Evolutionary conservation across 1,140 invertebrate species (phyloP).

Genomic region (Tenebrio molitor): DNA sequence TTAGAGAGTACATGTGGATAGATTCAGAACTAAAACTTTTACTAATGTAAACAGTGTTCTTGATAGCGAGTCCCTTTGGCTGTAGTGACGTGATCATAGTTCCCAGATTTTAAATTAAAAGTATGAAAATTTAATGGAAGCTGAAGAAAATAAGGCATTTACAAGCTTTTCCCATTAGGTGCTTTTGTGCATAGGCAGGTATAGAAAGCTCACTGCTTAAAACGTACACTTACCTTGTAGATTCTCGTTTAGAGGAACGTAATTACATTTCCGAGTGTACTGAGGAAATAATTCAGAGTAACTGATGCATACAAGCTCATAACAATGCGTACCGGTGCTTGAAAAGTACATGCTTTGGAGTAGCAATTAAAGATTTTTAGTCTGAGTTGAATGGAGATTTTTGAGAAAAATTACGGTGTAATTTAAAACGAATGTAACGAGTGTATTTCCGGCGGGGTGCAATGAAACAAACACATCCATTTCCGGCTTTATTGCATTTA

Average conservation of each 20-base stretch:
- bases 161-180: constrained; percentile 33
- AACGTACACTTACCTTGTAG: constrained; percentile 29
- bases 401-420: constrained; percentile 3
- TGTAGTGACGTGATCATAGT: no score
- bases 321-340: constrained; percentile 15
- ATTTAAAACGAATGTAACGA: not conserved
- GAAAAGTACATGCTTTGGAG: constrained; percentile 18
- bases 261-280: constrained; percentile 27
- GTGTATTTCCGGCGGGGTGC: not conserved
- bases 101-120: constrained; percentile 20
- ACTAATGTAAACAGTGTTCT: no score
- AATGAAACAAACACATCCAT: constrained; percentile 14
- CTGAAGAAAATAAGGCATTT: constrained; percentile 31
- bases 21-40: no score
- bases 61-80: no score
- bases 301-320: constrained; percentile 32
- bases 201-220: constrained; percentile 22
- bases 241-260: constrained; percentile 27
- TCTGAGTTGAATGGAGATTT: not conserved
- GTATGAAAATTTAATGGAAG: constrained; percentile 20
- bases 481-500: constrained; percentile 10
- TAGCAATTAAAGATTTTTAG: constrained; percentile 25
- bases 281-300: constrained; percentile 22
- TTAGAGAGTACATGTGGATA: no score
- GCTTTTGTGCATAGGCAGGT: constrained; percentile 18